Percentiles rank a stretch among this genome's conserved stretches.
phyloP scores from a whole-genome alignment of 2,888 invertebrate species.

The Rhabditoides inermis region DNA sequence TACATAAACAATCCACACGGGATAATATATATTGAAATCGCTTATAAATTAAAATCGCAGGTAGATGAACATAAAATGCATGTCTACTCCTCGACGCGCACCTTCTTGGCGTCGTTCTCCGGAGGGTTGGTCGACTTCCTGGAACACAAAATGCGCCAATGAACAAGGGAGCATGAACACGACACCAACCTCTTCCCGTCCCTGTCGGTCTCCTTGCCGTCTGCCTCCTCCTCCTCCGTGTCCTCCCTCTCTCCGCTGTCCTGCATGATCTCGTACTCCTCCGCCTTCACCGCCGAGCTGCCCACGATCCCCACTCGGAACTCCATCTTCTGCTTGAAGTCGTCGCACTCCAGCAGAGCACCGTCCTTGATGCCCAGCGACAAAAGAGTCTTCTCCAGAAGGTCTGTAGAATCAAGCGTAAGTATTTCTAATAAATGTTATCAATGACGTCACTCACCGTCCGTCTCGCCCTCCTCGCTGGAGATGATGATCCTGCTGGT shows the following conservation, averaged over 20 bases:
- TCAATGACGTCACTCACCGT: slow-evolving; percentile 57
- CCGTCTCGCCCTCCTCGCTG: slow-evolving; percentile 83
- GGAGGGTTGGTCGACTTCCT: too few relatives aligned
- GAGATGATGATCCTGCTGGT: slow-evolving; percentile 69
- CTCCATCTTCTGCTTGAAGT: slow-evolving; percentile 80
- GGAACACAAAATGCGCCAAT: too few relatives aligned
- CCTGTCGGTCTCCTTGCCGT: neutral
- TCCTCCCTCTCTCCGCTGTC: neutral
- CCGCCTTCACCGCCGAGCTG: slow-evolving; percentile 33
- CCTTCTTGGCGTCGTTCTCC: neutral
- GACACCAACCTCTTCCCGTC: too few relatives aligned
- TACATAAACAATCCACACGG: too few relatives aligned
- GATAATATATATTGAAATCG: too few relatives aligned
- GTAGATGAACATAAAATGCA: too few relatives aligned
- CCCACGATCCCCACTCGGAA: slow-evolving; percentile 69
- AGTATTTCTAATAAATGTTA: too few relatives aligned
- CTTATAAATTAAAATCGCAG: too few relatives aligned
- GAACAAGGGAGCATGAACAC: too few relatives aligned
- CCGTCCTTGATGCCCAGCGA: slow-evolving; percentile 76
- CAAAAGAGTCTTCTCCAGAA: slow-evolving; percentile 55
- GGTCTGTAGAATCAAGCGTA: slow-evolving; percentile 25
- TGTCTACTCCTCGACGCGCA: neutral
- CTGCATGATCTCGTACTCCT: slow-evolving; percentile 13
- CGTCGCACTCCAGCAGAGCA: slow-evolving; percentile 74
- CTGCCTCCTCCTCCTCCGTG: neutral